Evolutionary conservation across 2,888 invertebrate genomes (phyloP).

Genomic region (Crematogaster levior): DNA sequence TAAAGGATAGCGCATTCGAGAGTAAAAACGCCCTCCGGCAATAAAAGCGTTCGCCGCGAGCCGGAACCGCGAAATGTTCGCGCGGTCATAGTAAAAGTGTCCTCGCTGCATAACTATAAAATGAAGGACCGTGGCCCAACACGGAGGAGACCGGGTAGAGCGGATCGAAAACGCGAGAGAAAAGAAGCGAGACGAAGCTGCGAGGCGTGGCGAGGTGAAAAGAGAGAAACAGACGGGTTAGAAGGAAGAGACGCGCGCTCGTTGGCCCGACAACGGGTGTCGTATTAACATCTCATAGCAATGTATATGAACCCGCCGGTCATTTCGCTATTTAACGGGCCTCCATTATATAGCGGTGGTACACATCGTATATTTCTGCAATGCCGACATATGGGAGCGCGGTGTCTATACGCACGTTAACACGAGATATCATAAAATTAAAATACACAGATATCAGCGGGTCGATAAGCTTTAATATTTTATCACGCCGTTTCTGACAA

Average conservation of each 20-base stretch:
- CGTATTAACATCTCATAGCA: slow-evolving; percentile 81
- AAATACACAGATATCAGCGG: slow-evolving; percentile 9
- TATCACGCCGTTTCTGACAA: not conserved
- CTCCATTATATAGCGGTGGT: slow-evolving; percentile 75
- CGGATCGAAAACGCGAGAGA: slow-evolving; percentile 44
- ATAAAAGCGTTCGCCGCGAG: slow-evolving; percentile 78
- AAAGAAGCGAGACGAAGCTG: slow-evolving; percentile 35
- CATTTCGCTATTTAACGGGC: slow-evolving; percentile 82
- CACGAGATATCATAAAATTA: slow-evolving; percentile 44
- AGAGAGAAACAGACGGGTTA: slow-evolving; percentile 23
- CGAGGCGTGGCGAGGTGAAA: slow-evolving; percentile 1
- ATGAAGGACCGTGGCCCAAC: slow-evolving; percentile 75
- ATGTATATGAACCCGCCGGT: slow-evolving; percentile 76
- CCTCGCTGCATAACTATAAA: slow-evolving; percentile 83
- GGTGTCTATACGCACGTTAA: slow-evolving; percentile 45
- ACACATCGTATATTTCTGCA: slow-evolving; percentile 58
- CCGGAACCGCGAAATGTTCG: slow-evolving; percentile 75
- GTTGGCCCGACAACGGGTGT: slow-evolving; percentile 66
- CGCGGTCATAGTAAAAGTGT: slow-evolving; percentile 80
- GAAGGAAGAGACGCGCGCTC: slow-evolving; percentile 58
- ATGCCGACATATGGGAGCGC: slow-evolving; percentile 65
- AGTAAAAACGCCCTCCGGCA: slow-evolving; percentile 73
- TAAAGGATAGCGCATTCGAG: slow-evolving; percentile 63
- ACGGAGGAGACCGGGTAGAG: slow-evolving; percentile 48
- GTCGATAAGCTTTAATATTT: not conserved